phyloP scores from a whole-genome alignment of 2,888 invertebrate species.

The Coleophora deauratella region DNA sequence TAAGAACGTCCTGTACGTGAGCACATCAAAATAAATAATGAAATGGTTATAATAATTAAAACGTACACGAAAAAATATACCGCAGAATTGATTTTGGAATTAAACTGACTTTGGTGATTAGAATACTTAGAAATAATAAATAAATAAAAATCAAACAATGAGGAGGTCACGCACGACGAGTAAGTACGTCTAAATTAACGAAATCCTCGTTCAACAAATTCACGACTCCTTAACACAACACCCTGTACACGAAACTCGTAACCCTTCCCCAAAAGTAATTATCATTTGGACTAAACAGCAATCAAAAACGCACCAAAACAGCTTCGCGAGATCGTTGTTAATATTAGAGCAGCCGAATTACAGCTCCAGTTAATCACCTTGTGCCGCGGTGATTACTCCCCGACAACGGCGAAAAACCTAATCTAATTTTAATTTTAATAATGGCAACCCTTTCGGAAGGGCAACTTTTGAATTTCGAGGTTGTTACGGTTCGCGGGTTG shows the following conservation, averaged over 20 bases:
- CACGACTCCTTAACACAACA: conserved; percentile 9
- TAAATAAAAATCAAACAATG: too few relatives aligned
- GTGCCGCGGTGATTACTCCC: conserved; percentile 51
- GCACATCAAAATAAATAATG: too few relatives aligned
- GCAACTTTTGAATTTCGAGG: conserved; percentile 36
- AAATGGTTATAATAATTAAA: too few relatives aligned
- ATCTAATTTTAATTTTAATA: conserved; percentile 69
- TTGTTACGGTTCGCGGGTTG: neutral
- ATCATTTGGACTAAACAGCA: conserved; percentile 64
- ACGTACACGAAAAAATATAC: too few relatives aligned
- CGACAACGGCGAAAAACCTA: conserved; percentile 57
- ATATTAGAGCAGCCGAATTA: conserved; percentile 65
- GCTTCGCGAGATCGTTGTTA: conserved; percentile 57
- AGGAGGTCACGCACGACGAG: too few relatives aligned
- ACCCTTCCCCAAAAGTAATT: conserved; percentile 70
- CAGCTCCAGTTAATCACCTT: conserved; percentile 41
- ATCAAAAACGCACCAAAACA: conserved; percentile 69
- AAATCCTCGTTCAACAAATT: too few relatives aligned
- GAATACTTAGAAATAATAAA: too few relatives aligned
- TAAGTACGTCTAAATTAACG: too few relatives aligned
- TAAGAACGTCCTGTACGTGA: too few relatives aligned
- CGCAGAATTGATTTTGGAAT: too few relatives aligned
- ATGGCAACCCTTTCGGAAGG: conserved; percentile 44
- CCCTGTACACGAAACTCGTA: conserved; percentile 32
- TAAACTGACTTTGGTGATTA: too few relatives aligned